Evolutionary conservation across 35 echinoderm and acorn worm genomes (phyloP), one percentile per base, ranked within the genome.

Genomic region (Eucidaris tribuloides): DNA sequence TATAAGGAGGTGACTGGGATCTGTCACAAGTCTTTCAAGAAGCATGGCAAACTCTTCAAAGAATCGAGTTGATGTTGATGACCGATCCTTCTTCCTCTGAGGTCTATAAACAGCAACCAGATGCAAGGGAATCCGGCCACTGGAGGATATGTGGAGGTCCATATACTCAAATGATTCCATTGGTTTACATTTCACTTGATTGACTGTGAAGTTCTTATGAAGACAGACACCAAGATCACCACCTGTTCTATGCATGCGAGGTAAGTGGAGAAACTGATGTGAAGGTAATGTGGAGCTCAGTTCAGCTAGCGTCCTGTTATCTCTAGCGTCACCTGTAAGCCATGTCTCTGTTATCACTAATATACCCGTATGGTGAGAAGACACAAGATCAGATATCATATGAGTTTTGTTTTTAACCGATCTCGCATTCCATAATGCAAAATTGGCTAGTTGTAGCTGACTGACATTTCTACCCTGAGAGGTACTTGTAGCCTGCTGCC

Each of bases 1-100:
- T 29, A 87, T 87, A 23, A 87, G 19, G 4, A 87, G 39, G 36
- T 64, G 4, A 3, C 46, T 37, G 23, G 35, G 81, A 2, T 64
- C 58, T 27, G 35, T 34, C 15, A 62, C 36, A 33, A 83, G 35
- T 43, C n/a, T 32, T 41, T 83, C 81, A 31, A 83, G 59, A 20
- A 70, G 45, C 15, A 37, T 32, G 23, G 81, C 43, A 66, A 83
- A 83, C 29, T 66, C 81, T 39, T 17, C 4, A 31, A 62, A 62
- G 27, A 62, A 62, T 62, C 28, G 28, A 62, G 59, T 24, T 13
- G 59, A 24, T 17, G 59, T 62, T 7, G 59, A 32, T 62, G 4
- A 31, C 28, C 59, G 59, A 13, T 62, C 59, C 27, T 4, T 15
- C 3, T 4, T 62, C 4, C 4, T 62, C 27, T 15, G 59, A 62